phyloP scores from a whole-genome alignment of 2,113 vertebrate species.

The Todiramphus saurophagus region DNA sequence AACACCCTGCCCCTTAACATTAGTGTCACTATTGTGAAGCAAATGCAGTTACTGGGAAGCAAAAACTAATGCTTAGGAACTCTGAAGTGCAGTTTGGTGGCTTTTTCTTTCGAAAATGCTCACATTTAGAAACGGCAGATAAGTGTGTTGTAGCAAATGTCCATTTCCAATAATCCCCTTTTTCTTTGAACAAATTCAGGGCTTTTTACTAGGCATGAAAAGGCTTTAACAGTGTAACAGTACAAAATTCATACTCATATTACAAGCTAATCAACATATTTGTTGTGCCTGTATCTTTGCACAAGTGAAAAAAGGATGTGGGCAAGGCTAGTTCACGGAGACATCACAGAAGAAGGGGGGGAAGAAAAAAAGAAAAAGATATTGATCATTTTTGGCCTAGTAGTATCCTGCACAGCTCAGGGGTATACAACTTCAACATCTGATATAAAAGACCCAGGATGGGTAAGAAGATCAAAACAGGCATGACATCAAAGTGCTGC shows the following conservation, averaged over 20 bases:
- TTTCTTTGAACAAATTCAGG: not conserved
- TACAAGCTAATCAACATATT: not conserved
- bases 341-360: not conserved
- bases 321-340: not conserved
- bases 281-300: not conserved
- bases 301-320: not conserved
- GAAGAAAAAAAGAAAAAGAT: too few relatives aligned
- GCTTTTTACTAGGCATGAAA: not conserved
- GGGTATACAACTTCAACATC: not conserved
- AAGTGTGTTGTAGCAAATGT: not conserved
- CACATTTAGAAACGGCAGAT: not conserved
- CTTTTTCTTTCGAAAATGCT: not conserved
- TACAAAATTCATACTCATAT: not conserved
- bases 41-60: not conserved
- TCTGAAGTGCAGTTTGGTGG: not conserved
- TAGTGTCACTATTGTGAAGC: not conserved
- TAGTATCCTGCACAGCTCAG: not conserved
- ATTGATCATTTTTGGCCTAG: not conserved
- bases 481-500: not conserved
- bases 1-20: not conserved
- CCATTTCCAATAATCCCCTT: not conserved
- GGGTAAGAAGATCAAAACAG: slow-evolving; percentile 10
- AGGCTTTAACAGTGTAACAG: not conserved
- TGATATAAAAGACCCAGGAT: not conserved
- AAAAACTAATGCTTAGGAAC: not conserved